Evolutionary conservation across 1,140 invertebrate species (phyloP), one percentile per base, ranked within the genome.

Genomic region (Harlomillsia oculata): DNA sequence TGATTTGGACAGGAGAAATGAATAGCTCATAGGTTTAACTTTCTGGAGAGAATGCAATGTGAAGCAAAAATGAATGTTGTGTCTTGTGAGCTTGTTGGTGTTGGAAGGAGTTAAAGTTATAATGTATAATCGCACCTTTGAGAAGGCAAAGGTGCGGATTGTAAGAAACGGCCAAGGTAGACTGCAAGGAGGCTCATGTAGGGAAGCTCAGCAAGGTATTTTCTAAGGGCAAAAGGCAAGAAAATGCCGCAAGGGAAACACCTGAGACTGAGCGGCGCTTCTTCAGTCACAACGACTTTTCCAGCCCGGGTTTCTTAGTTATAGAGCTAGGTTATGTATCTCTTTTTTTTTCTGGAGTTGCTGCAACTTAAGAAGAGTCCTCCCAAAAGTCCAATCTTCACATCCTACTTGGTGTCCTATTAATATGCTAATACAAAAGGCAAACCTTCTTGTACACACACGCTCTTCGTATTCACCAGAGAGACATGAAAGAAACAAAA

Each of bases 181-280:
- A 54, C 53, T 54, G 23, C 21, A 21, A 43, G 53, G 53, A 54
- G 53, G 53, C 53, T 44, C 43, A 46, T 44, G 16, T 32, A 30
- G 45, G 46, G 43, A 46, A 45, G 52, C 23, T 46, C 20, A 48
- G 44, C 32, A 26, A 59, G 30, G 43, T 36, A 30, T 46, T 49
- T 48, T 37, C 53, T 39, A 13, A n/a, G 11, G 16, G 53, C 26
- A 36, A 46, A n/a, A 55, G 43, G 18, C 14, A 28, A 14, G 44
- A 46, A 26, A 46, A 49, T 1, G 53, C 60, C 60, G 13, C 14
- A 32, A 40, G 61, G 32, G 21, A 63, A 63, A 63, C 61, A 63
- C 61, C 61, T 63, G 61, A 63, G 61, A 63, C 61, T 63, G 30
- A 46, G 39, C 56, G 61, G 61, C 61, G 61, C 60, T 62, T 54